Percentiles rank a stretch among this genome's conserved stretches.
Evolutionary conservation across 92 coral and sea anemone genomes (phyloP).

Genomic region (Phenganax subtilis): DNA sequence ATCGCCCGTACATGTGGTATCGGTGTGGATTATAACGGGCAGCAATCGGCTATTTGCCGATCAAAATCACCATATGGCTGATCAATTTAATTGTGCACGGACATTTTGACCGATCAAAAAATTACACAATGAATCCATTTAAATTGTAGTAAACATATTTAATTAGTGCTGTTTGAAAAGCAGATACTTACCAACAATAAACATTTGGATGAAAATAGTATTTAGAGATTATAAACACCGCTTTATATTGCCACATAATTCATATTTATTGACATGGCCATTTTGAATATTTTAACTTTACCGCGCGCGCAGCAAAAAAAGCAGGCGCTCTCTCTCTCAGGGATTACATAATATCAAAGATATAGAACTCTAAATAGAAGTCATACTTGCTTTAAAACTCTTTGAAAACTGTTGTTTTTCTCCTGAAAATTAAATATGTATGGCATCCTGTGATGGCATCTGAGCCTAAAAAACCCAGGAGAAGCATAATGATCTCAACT

Average conservation of each 20-base stretch:
- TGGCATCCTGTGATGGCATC: background rate
- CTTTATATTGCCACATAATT: background rate
- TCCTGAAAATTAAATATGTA: background rate
- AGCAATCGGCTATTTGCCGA: constrained; percentile 38
- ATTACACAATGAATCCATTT: background rate
- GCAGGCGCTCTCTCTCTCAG: too few relatives aligned
- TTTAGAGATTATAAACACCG: background rate
- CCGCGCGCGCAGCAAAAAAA: too few relatives aligned
- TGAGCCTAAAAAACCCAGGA: background rate
- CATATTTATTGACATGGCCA: background rate
- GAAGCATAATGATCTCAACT: background rate
- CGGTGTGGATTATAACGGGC: constrained; percentile 31
- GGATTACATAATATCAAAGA: background rate
- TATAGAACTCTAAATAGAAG: background rate
- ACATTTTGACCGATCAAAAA: constrained; percentile 31
- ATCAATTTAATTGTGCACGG: constrained; percentile 29
- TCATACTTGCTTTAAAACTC: too few relatives aligned
- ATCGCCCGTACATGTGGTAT: background rate
- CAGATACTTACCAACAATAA: background rate
- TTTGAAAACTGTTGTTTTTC: background rate
- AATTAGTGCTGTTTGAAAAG: background rate
- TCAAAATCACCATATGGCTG: constrained; percentile 38
- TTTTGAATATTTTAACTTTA: background rate
- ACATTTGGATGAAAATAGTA: background rate
- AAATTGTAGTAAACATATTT: background rate